Base-by-base conservation (phyloP, 1,140 invertebrate species). In the Hylyphantes graminicola region DNA sequence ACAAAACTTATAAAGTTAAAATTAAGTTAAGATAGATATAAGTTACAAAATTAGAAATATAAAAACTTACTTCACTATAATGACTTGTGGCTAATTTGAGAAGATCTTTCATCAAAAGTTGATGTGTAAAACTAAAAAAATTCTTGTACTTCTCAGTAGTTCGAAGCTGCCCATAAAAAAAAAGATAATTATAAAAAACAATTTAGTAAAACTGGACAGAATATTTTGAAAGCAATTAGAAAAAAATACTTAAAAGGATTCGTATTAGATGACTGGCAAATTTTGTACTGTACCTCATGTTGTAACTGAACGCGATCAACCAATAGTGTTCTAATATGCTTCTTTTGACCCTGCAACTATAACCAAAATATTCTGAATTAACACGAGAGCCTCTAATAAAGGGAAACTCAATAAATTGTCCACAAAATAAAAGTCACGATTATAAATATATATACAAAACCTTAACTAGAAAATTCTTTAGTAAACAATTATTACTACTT, bases 291-390 rank as follows among this genome's bases (percentile, higher is more conserved):
- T 86, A 92, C 91, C 87, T 93, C 92, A 83, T 96, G 94, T 86
- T 94, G 94, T 51, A 94, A 87, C 73, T 92, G 89, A 13, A 92
- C 90, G 70, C 93, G 89, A 84, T 94, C 92, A 17, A 94, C 90
- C 55, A 95, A 89, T 48, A 94, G 87, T n/a, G 91, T 89, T 79
- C 93, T 89, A 19, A 94, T 90, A 87, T 94, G 92, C 50, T 90
- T 90, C 82, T 93, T 93, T 61, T 91, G 91, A 53, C 92, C 90
- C 63, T 87, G 85, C 21, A 93, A 87, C 88, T 91, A 70, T 54
- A 77, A 61, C 8, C 13, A 59, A 82, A 64, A 57, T 17, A 80
- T 13, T n/a, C 15, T 51, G n/a, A 17, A 50, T 50, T 13, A 80
- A 67, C 54, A n/a, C 10, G 7, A 67, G 35, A 35, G 35, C 35